Evolutionary conservation across 2,888 invertebrate genomes (phyloP), one percentile per base, ranked within the genome.

Genomic region (Tanaodytes sp.): DNA sequence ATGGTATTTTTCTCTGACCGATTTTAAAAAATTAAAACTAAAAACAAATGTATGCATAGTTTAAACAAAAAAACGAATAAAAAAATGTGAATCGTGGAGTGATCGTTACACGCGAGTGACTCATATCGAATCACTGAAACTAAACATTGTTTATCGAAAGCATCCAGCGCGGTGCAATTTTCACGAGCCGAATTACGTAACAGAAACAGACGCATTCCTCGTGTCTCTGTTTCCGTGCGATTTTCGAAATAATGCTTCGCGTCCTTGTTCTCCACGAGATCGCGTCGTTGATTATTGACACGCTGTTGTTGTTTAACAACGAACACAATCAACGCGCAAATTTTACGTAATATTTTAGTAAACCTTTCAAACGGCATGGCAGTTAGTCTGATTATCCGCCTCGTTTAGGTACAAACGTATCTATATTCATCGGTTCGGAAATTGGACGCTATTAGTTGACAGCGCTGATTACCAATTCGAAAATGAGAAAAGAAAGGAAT

Each of bases 351-450:
- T 9, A 19, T 2, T 14, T 39, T 40, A 14, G 31, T 27, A 39
- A 48, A 39, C 14, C 30, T 12, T 30, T 16, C 15, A 40, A 40
- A n/a, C 23, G 23, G 23, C 23, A n/a, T n/a, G n/a, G n/a, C n/a
- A n/a, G n/a, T n/a, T n/a, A 23, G 23, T 23, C 8, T 23, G 23
- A 23, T 23, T 18, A 48, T 33, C 12, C 33, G 18, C 27, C 12
- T 52, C 30, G 52, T 52, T 40, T 30, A 52, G 39, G 8, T 23
- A 23, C n/a, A n/a, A n/a, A n/a, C n/a, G n/a, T n/a, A n/a, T n/a
- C n/a, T n/a, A n/a, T n/a, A n/a, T n/a, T n/a, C n/a, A n/a, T n/a
- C n/a, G n/a, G n/a, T n/a, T n/a, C n/a, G n/a, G n/a, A n/a, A 43
- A 37, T 45, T 45, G 55, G 36, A n/a, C 18, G 37, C 45, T 45